Evolutionary conservation across 2,797 vertebrate species (phyloP).

Genomic region (Orientallactaga sibirica): DNA sequence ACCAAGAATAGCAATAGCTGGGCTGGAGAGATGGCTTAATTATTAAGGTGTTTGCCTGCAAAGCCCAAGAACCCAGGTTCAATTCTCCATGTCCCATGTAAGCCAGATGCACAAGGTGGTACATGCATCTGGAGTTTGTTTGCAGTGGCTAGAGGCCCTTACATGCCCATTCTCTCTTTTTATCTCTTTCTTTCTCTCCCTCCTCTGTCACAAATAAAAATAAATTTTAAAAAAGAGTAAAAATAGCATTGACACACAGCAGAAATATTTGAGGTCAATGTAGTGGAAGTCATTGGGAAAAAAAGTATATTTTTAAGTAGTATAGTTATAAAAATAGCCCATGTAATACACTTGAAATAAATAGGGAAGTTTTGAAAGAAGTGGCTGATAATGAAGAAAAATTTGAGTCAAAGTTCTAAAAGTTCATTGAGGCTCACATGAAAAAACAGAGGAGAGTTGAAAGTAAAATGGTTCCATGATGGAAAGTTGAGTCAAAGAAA

Average conservation of each 20-base stretch:
- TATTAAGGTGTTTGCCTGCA: too few relatives aligned
- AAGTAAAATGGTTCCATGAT: not conserved
- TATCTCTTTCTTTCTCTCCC: too few relatives aligned
- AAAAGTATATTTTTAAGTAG: not conserved
- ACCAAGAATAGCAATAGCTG: not conserved
- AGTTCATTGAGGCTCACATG: not conserved
- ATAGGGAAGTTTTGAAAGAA: not conserved
- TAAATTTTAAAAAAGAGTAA: not conserved
- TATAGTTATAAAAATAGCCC: not conserved
- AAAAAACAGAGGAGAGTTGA: not conserved
- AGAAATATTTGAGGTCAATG: not conserved
- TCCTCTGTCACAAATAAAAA: too few relatives aligned
- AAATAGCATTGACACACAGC: not conserved
- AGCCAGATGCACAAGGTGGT: too few relatives aligned
- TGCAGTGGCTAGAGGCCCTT: too few relatives aligned
- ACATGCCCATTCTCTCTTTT: too few relatives aligned
- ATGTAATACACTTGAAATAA: not conserved
- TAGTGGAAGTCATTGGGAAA: not conserved
- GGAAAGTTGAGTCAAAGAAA: not conserved
- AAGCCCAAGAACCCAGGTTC: too few relatives aligned
- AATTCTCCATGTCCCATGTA: too few relatives aligned
- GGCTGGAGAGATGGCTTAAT: too few relatives aligned
- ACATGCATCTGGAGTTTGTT: too few relatives aligned
- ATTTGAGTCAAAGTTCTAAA: not conserved
- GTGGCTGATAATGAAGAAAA: not conserved